Conservation (phyloP, 2,113 vertebrate genomes). For the Pluvialis apricaria region DNA sequence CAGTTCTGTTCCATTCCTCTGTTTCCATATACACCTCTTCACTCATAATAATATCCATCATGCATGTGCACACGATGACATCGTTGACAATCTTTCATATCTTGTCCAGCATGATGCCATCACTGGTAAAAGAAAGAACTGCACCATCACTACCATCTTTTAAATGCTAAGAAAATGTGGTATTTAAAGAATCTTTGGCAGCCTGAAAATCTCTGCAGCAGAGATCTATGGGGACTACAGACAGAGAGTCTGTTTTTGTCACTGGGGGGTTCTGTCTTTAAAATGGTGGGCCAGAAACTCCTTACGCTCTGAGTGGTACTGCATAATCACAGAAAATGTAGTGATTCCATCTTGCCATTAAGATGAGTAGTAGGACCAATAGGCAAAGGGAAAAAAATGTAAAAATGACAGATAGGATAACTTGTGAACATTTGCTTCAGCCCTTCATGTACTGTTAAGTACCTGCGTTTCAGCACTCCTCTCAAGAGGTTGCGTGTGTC, state of each 20-base stretch:
- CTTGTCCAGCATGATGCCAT: not conserved
- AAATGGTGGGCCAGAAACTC: not conserved
- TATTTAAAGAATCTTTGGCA: not conserved
- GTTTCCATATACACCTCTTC: not conserved
- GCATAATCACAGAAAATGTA: not conserved
- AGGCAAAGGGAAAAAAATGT: not conserved
- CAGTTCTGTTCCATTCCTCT: not conserved
- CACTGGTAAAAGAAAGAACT: not conserved
- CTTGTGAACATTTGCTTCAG: not conserved
- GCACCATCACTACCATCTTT: not conserved
- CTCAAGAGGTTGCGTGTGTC: constrained; percentile 45
- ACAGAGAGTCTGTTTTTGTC: not conserved
- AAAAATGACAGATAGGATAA: constrained; percentile 8
- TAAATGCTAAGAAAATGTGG: not conserved
- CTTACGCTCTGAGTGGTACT: not conserved
- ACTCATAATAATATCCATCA: not conserved
- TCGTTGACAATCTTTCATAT: not conserved
- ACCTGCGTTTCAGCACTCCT: not conserved
- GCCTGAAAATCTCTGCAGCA: not conserved
- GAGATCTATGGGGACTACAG: not conserved
- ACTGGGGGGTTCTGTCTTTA: not conserved
- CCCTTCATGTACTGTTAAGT: constrained; percentile 7
- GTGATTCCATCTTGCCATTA: not conserved
- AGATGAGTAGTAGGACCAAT: not conserved
- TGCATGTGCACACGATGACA: not conserved